Base-by-base conservation (phyloP, 2,888 invertebrate genomes). In the Macropis europaea region DNA sequence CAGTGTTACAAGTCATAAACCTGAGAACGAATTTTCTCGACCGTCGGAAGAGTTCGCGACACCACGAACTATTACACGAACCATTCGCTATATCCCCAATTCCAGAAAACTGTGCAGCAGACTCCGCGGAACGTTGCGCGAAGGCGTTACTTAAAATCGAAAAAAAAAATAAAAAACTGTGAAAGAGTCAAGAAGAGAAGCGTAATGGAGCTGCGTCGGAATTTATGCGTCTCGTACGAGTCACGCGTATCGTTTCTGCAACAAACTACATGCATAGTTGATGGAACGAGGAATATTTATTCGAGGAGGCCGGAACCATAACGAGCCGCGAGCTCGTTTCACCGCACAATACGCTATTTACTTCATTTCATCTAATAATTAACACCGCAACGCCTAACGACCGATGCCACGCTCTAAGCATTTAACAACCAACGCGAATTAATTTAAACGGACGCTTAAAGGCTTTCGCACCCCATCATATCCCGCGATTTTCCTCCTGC, bases 401-500 rank as follows among this genome's bases (percentile, higher is more conserved):
- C 66, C 66, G 52, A 57, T 47, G 13, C 43, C 38, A 7, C 66
- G 13, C 45, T 66, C 66, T 38, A 52, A 26, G 45, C 57, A n/a
- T n/a, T 19, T 52, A 66, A 69, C 66, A 66, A 45, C 57, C 30
- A n/a, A 3, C 11, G 66, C n/a, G 69, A 66, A 66, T 69, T 69
- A 66, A 69, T 69, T 69, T 69, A 66, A 66, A 66, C 50, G 69
- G 28, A 66, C 66, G 45, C 64, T 66, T 68, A 47, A n/a, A 57
- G 50, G 19, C 22, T n/a, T 45, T 15, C 38, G 26, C 57, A 19
- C 32, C 50, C 57, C n/a, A 52, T 47, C 57, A 40, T 66, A 52
- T 69, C 52, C 66, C 38, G 57, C 66, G 56, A 56, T 68, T 56
- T 56, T 56, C 34, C 26, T 26, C 43, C 26, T n/a, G n/a, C 36